Base-by-base conservation (phyloP, 2,888 invertebrate genomes). In the Aphodius granarius region DNA sequence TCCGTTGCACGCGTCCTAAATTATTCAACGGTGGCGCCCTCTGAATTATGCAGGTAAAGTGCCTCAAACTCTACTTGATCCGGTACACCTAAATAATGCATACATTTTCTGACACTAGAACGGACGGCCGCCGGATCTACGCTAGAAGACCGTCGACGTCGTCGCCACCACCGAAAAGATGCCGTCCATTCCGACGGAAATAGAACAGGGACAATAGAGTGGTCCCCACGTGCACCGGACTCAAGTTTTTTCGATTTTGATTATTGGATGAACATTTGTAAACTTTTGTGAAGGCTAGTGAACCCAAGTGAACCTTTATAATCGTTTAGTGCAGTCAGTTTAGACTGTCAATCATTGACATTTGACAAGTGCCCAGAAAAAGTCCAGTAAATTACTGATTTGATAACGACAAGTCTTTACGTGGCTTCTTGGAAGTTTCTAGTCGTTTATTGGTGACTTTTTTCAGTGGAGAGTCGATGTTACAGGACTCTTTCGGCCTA, bases 41-140 rank as follows among this genome's bases (percentile, higher is more conserved):
- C 20, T 68, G 20, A 68, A 68, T 68, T 19, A 68, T 68, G 20
- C 20, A 68, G 9, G 20, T 18, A 9, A 6, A 18, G 68, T 22
- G 68, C 68, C 68, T 68, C 21, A 68, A 68, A 68, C 68, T 68
- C 68, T 68, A 68, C 19, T 68, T 68, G 20, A 68, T 68, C 68
- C 68, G 68, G 22, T 20, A 68, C 68, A 6, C 68, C 21, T 68
- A 20, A 68, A 68, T 68, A 68, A 68, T 68, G 68, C 68, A 68
- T 22, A 68, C 22, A 68, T 68, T 68, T 68, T 22, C 66, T 13
- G 18, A 22, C 43, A 43, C 4, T n/a, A 13, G 43, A 6, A 6
- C 43, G 20, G 68, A 21, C 68, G 20, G n/a, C 21, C n/a, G n/a
- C 22, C 68, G n/a, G 68, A 9, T 20, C 66, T 16, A 16, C 20